A percentile compares a stretch with the other conserved stretches of the same genome.
Evolutionary conservation across 2,888 invertebrate species (phyloP).

Genomic region (Pandemis cinnamomeana): DNA sequence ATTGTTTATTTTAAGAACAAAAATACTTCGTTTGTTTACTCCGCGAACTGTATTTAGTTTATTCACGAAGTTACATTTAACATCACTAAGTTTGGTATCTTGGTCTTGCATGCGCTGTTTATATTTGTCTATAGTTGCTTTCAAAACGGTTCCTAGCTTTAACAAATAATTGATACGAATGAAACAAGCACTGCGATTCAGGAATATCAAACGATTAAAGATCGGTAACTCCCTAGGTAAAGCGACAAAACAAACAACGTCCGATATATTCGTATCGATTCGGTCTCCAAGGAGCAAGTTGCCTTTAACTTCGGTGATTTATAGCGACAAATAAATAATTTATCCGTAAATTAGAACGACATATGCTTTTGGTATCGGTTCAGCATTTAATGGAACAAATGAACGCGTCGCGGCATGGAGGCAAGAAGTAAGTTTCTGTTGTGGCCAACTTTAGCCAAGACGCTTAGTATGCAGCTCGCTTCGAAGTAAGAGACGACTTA

Average conservation of each 20-base stretch:
- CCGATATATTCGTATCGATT: conserved; percentile 33
- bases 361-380: conserved; percentile 27
- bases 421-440: conserved; percentile 60
- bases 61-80: neutral
- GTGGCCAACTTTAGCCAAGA: conserved; percentile 57
- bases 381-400: conserved; percentile 58
- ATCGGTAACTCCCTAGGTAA: neutral
- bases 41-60: conserved; percentile 17
- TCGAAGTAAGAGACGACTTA: conserved; percentile 52
- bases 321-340: conserved; percentile 37
- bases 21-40: conserved; percentile 24
- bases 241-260: conserved; percentile 26
- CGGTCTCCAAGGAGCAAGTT: conserved; percentile 38
- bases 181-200: neutral
- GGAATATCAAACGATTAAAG: neutral
- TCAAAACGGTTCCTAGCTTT: neutral
- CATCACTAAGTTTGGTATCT: neutral
- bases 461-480: conserved; percentile 63
- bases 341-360: conserved; percentile 37
- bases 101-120: neutral
- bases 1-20: conserved; percentile 25
- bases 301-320: conserved; percentile 36
- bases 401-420: conserved; percentile 57
- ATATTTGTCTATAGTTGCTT: neutral
- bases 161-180: neutral